phyloP scores from a whole-genome alignment of 2,113 vertebrate species.

The Danio rerio region GRCz12tu NC_133191.1:43371001-43371500 shows the following conservation, averaged over 20 bases:
- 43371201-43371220: constrained; percentile 46
- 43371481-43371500: constrained; percentile 9
- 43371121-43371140: constrained; percentile 9
- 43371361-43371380: neutral
- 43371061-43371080: neutral
- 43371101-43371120: constrained; percentile 2
- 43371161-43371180: neutral
- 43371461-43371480: neutral
- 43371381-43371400: constrained; percentile 1
- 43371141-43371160: neutral
- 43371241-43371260: constrained; percentile 18
- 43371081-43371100: constrained; percentile 14
- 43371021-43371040: neutral
- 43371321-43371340: constrained; percentile 57
- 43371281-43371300: constrained; percentile 7
- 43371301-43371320: constrained; percentile 39
- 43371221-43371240: constrained; percentile 29
- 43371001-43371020: neutral
- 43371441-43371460: neutral
- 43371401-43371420: constrained; percentile 7
- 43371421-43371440: constrained; percentile 8
- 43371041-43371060: constrained; percentile 1
- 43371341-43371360: constrained; percentile 50
- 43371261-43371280: constrained; percentile 16
- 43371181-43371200: constrained; percentile 54